Base-by-base conservation (phyloP, 2,888 invertebrate genomes). In the Platerodrilus igneus region DNA sequence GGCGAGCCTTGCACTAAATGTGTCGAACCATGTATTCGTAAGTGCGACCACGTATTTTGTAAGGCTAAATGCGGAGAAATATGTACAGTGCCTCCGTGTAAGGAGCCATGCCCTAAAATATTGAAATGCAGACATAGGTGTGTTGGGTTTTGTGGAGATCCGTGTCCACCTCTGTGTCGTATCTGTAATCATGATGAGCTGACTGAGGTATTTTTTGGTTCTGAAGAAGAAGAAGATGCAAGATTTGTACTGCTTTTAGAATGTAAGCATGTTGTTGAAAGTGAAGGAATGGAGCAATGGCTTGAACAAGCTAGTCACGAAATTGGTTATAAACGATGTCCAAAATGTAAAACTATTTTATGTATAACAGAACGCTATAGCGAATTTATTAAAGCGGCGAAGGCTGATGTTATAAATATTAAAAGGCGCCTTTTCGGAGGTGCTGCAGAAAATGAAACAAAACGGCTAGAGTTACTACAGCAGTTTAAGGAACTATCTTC, bases 111-210 rank as follows among this genome's bases (percentile, higher is more conserved):
- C 56, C 8, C 31, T 9, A 55, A 50, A 38, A 36, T 11, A 11
- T 64, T 71, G 3, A 31, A 51, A 20, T 85, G 84, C 66, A 68
- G 69, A 0, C 83, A 83, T 65, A 57, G 58, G n/a, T 81, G 84
- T 64, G 71, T 79, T 57, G 83, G 84, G 8, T 72, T 81, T 32
- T 86, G 85, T 66, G 82, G 81, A n/a, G 84, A 86, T 62, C 71
- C 70, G 6, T 84, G 83, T 61, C 81, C 80, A 9, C 62, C 62
- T 18, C 53, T 76, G 33, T 85, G 84, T 66, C 63, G 70, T 15
- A 29, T 58, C 9, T 85, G 84, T 65, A 52, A 74, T 38, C 67
- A 71, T n/a, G 72, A 72, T 5, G 52, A 65, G 43, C 70, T 75
- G 56, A 71, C 52, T 6, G 53, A 58, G 7, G 53, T 70, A 7